Percentiles rank a stretch among this genome's conserved stretches.
Evolutionary conservation across 2,797 vertebrate genomes (phyloP).

Genomic region (Limnodromus scolopaceus): DNA sequence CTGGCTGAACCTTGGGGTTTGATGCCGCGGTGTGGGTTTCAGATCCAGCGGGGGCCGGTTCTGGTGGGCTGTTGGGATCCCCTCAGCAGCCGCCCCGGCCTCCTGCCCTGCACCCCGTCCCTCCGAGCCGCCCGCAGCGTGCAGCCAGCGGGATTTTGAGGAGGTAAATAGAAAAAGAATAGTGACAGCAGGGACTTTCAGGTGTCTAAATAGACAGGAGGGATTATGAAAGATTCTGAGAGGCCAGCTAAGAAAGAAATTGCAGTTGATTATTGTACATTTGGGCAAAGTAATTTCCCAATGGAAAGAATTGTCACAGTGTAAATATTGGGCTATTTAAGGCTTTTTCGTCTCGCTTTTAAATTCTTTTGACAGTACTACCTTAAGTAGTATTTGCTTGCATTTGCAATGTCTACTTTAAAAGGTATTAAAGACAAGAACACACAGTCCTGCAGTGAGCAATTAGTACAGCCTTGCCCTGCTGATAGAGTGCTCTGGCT

Average conservation of each 20-base stretch:
- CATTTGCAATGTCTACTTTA: not conserved
- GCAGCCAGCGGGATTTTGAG: not conserved
- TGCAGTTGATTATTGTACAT: not conserved
- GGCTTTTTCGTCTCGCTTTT: not conserved
- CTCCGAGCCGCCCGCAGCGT: rapidly evolving
- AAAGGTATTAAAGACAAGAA: not conserved
- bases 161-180: too few species aligned
- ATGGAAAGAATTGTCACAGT: not conserved
- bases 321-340: not conserved
- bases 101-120: not conserved
- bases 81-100: not conserved
- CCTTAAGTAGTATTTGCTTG: not conserved
- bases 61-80: rapidly evolving
- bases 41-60: rapidly evolving
- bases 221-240: not conserved
- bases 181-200: rapidly evolving
- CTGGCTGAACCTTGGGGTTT: not conserved
- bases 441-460: not conserved
- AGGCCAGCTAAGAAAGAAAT: not conserved
- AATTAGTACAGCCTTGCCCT: not conserved
- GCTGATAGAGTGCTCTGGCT: not conserved
- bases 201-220: too few species aligned
- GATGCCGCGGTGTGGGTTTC: rapidly evolving
- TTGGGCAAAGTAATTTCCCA: not conserved
- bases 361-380: not conserved